phyloP scores from a whole-genome alignment of 1,140 invertebrate species.

The Bombus ignitus region DNA sequence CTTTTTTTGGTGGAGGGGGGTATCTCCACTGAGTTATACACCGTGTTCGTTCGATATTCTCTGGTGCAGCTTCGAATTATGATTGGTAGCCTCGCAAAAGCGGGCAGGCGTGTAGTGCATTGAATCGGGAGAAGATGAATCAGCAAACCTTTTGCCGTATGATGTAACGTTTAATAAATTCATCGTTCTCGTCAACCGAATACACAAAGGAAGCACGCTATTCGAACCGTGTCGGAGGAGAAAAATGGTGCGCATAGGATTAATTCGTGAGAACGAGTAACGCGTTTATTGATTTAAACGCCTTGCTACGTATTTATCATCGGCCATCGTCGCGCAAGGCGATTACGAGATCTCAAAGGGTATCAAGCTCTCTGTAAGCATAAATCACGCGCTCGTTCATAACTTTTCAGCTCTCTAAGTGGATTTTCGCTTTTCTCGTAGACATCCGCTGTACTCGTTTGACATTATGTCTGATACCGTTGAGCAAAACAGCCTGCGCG shows the following conservation, averaged over 20 bases:
- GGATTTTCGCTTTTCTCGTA: background rate
- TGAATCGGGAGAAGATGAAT: constrained; percentile 25
- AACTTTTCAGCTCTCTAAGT: constrained; percentile 22
- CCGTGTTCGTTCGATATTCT: constrained; percentile 10
- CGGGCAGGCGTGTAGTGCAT: constrained; percentile 10
- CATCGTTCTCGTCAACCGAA: constrained; percentile 10
- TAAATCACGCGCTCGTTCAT: constrained; percentile 15
- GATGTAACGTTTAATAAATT: constrained; percentile 43
- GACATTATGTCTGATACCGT: background rate
- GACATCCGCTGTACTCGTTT: background rate
- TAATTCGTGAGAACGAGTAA: background rate
- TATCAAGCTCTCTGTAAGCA: background rate
- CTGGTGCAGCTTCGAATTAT: constrained; percentile 14
- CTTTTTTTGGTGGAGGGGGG: background rate
- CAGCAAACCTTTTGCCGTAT: background rate
- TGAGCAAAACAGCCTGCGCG: background rate
- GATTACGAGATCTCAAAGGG: constrained; percentile 12
- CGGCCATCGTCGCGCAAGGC: background rate
- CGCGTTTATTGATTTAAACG: constrained; percentile 12
- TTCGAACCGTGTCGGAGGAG: background rate
- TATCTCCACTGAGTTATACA: constrained; percentile 16
- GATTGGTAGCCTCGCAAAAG: constrained; percentile 18
- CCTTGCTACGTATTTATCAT: constrained; percentile 22
- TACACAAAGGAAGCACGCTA: background rate
- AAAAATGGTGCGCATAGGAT: background rate